Base-by-base conservation (phyloP, 2,888 invertebrate genomes). In the Ormyrus labotus region DNA sequence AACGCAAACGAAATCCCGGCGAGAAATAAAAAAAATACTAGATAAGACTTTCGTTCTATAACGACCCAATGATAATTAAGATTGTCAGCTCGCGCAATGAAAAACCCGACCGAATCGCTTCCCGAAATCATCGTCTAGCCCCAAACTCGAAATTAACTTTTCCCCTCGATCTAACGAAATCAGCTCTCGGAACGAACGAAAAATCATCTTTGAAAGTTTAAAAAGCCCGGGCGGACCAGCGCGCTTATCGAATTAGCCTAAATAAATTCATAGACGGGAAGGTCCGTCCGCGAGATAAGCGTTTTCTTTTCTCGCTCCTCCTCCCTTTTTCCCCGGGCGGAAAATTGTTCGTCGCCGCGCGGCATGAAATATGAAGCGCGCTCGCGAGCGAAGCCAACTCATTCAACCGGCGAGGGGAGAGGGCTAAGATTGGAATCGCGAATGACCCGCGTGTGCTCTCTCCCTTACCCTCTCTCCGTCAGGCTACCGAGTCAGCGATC, bases 371-470 rank as follows among this genome's bases (percentile, higher is more conserved):
- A 81, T 78, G 73, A 63, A 82, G 55, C 34, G 34, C 34, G 13
- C 19, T 19, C 19, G 19, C 19, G 19, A 19, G 55, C 70, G 64
- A 19, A 65, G 72, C 61, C 50, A 71, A 71, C 73, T 80, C 74
- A 82, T 70, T 71, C 61, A 72, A 67, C 65, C 11, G 76, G 34
- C 2, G 34, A 2, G 34, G 34, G 2, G 2, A 3, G 34, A 4
- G 34, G n/a, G 51, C 71, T 73, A 64, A 80, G 78, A 81, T 80
- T 80, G 78, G 74, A 67, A 80, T 69, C 81, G 55, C 64, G 67
- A 78, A 78, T 78, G 71, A 78, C 79, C 75, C n/a, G 45, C 50
- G 53, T 64, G 58, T 34, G 34, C 34, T 4, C 34, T 4, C 34
- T 34, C 34, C 34, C 34, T 34, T 34, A 13, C 13, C 13, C 34